Conservation (phyloP, 2,797 vertebrate species). For the Phyllotis vaccarum region DNA sequence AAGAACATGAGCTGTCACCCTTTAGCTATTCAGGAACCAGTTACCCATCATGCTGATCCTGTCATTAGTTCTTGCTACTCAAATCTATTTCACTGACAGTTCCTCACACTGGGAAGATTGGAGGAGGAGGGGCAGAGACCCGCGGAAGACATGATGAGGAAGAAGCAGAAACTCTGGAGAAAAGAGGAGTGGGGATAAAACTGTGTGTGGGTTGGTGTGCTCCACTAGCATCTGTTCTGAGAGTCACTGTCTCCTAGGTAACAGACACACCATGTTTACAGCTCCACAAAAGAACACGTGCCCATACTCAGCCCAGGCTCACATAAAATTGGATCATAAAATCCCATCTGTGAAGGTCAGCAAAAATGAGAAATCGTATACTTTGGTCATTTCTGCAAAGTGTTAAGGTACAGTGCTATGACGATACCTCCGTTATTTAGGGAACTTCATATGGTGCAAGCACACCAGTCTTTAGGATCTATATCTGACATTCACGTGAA, state of each 20-base stretch:
- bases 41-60: accelerated
- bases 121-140: not conserved
- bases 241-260: not conserved
- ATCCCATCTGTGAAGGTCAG: not conserved
- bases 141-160: not conserved
- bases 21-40: not conserved
- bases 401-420: not conserved
- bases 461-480: not conserved
- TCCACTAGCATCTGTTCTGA: accelerated
- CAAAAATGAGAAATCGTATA: not conserved
- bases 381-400: too few relatives aligned
- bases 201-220: not conserved
- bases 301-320: not conserved
- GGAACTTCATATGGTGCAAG: not conserved
- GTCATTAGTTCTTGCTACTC: not conserved
- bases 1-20: accelerated
- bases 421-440: not conserved
- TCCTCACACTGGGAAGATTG: not conserved
- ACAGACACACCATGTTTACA: not conserved
- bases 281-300: not conserved
- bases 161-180: not conserved
- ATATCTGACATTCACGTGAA: not conserved
- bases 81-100: not conserved
- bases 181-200: not conserved
- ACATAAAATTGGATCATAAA: not conserved